Conservation (phyloP, 2,113 vertebrate genomes). For the Boleophthalmus pectinirostris region DNA sequence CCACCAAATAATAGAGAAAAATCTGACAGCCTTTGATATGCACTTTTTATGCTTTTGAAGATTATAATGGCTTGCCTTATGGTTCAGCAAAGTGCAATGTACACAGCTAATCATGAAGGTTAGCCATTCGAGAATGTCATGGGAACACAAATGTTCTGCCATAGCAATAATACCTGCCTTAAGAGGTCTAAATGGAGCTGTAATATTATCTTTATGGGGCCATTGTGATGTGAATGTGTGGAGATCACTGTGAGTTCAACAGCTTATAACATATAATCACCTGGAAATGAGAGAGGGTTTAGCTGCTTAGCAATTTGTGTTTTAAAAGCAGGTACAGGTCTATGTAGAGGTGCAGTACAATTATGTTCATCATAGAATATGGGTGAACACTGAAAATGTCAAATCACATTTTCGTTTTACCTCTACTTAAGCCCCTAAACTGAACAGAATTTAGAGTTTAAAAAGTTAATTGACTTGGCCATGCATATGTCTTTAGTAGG, state of each 20-base stretch:
- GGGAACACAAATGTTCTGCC: slow-evolving; percentile 21
- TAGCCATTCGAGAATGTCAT: slow-evolving; percentile 10
- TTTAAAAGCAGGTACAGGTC: neutral
- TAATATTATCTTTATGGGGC: neutral
- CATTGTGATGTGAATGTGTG: neutral
- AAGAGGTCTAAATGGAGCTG: slow-evolving; percentile 47
- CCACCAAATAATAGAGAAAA: too few species aligned
- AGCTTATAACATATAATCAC: neutral
- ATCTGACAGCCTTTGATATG: too few species aligned
- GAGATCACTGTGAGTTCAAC: neutral
- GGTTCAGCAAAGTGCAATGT: neutral
- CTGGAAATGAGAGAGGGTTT: neutral
- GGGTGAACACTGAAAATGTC: neutral
- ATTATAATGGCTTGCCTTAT: neutral
- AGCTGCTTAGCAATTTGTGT: neutral
- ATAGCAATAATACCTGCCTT: slow-evolving; percentile 46
- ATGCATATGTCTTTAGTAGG: too few species aligned
- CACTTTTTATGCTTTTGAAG: neutral
- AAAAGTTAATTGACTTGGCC: too few species aligned
- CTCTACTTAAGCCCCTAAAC: too few species aligned
- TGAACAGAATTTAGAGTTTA: too few species aligned
- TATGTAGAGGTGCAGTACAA: too few species aligned
- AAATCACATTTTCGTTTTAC: too few species aligned
- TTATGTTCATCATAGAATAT: neutral
- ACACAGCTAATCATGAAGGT: neutral